Conservation (phyloP, 2,113 vertebrate genomes). For the Euleptes europaea region DNA sequence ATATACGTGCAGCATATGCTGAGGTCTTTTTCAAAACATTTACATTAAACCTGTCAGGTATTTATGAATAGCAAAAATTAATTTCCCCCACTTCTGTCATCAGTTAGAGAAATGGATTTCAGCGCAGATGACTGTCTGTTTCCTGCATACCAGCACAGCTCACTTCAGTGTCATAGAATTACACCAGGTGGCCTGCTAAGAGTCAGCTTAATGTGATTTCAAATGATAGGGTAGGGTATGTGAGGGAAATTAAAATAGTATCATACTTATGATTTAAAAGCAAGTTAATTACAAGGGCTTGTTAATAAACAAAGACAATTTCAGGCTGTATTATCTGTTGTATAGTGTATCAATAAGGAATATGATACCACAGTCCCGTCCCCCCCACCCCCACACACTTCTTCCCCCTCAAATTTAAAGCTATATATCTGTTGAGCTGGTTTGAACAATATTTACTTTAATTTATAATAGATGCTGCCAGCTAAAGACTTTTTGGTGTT, state of each 20-base stretch:
- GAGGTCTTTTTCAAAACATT: conserved; percentile 85
- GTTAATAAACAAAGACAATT: conserved; percentile 87
- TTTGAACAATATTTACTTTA: conserved; percentile 78
- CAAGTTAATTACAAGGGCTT: conserved; percentile 86
- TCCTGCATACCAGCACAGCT: conserved; percentile 74
- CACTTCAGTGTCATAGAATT: conserved; percentile 83
- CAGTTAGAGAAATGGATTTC: conserved; percentile 77
- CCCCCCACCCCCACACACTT: background rate
- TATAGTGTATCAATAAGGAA: conserved; percentile 76
- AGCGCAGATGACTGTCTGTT: conserved; percentile 77
- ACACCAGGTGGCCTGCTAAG: conserved; percentile 85
- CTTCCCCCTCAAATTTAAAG: conserved; percentile 59
- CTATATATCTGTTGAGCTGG: conserved; percentile 72
- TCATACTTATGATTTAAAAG: conserved; percentile 89
- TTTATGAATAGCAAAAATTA: conserved; percentile 86
- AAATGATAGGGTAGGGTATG: conserved; percentile 87
- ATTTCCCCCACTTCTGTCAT: conserved; percentile 80
- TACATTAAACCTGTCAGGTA: conserved; percentile 83
- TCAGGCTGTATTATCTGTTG: conserved; percentile 77
- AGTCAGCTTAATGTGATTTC: conserved; percentile 87
- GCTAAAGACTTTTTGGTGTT: conserved; percentile 69
- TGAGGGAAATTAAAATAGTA: conserved; percentile 87
- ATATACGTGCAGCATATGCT: conserved; percentile 76
- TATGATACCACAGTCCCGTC: conserved; percentile 72
- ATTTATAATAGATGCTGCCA: conserved; percentile 73